Evolutionary conservation across 2,888 invertebrate species (phyloP).

Genomic region (Lamproptera curius): DNA sequence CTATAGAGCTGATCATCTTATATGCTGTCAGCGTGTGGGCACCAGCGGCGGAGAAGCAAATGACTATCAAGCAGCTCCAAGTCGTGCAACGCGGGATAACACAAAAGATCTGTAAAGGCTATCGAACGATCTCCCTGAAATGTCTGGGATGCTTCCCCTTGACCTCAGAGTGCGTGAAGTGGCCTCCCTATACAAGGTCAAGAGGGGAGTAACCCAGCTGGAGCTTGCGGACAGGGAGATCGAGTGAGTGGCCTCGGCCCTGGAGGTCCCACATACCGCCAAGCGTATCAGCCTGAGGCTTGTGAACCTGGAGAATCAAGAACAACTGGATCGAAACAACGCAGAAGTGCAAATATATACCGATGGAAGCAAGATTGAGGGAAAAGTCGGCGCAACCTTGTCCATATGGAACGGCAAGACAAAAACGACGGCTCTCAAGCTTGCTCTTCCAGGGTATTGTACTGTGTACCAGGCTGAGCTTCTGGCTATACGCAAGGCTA

Average conservation of each 20-base stretch:
- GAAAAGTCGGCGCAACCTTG: constrained; percentile 13
- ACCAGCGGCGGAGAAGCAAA: neutral
- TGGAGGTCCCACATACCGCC: neutral
- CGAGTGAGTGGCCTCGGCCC: neutral
- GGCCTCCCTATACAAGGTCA: neutral
- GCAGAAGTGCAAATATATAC: constrained; percentile 14
- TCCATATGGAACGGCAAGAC: constrained; percentile 6
- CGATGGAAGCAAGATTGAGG: constrained; percentile 26
- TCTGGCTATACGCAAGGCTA: constrained; percentile 11
- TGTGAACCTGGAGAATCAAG: neutral
- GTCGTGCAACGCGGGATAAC: neutral
- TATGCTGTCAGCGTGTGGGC: neutral
- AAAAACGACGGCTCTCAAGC: constrained; percentile 13
- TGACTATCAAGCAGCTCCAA: neutral
- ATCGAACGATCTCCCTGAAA: too few relatives aligned
- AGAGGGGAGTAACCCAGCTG: neutral
- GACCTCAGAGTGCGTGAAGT: neutral
- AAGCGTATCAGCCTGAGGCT: neutral
- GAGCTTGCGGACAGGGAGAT: neutral
- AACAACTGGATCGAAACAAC: neutral
- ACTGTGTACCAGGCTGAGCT: constrained; percentile 23
- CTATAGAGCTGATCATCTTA: neutral
- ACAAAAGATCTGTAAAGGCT: neutral
- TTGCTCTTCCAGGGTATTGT: constrained; percentile 12
- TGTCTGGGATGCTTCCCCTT: too few relatives aligned